Evolutionary conservation across 1,140 invertebrate genomes (phyloP).

Genomic region (Drosophila busckii): DNA sequence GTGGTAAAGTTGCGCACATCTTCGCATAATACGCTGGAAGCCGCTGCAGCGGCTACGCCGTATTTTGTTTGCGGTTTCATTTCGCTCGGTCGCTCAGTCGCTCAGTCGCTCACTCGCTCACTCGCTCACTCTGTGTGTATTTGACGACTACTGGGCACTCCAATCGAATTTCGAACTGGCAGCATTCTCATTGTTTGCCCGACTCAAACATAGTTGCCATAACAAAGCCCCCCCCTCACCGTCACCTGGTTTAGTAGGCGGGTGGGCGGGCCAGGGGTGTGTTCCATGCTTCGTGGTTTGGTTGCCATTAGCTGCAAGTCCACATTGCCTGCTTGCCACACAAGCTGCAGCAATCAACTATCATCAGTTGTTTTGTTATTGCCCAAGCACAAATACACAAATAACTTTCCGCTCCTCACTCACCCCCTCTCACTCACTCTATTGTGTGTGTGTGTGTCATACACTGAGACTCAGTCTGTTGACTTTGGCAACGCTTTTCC

Average conservation of each 20-base stretch:
- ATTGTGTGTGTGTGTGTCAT: no score
- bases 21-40: slow-evolving; percentile 46
- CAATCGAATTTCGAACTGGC: slow-evolving; percentile 21
- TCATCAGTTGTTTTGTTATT: not conserved
- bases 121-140: not conserved
- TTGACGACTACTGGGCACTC: slow-evolving; percentile 2
- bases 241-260: no score
- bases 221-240: no score
- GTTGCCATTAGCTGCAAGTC: slow-evolving; percentile 4
- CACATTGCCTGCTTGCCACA: not conserved
- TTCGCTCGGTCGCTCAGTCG: not conserved
- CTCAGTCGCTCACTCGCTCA: not conserved
- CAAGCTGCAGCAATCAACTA: slow-evolving; percentile 2
- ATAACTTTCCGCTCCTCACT: no score
- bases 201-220: slow-evolving; percentile 29
- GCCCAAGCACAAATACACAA: slow-evolving; percentile 6
- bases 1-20: slow-evolving; percentile 62
- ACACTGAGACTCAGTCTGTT: no score
- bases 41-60: slow-evolving; percentile 45
- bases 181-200: slow-evolving; percentile 29
- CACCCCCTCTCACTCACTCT: no score
- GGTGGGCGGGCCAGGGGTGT: slow-evolving; percentile 17
- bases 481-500: no score
- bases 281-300: not conserved
- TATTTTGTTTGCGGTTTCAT: slow-evolving; percentile 62